Conservation (phyloP, 2,113 vertebrate genomes). For the Anser brachyrhynchus region DNA sequence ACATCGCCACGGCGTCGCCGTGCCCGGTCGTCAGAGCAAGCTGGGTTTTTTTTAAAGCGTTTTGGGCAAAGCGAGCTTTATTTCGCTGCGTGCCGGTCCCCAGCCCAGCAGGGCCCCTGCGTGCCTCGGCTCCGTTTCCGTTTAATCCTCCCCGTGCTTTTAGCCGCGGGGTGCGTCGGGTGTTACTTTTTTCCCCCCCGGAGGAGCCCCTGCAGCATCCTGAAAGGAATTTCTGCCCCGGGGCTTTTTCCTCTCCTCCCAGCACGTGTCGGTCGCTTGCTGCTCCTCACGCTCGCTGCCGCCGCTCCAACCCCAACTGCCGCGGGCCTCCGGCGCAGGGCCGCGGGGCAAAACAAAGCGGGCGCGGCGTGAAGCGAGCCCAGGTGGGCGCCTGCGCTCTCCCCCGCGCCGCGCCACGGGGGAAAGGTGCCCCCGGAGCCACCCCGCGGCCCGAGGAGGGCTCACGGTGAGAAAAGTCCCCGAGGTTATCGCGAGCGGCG, state of each 20-base stretch:
- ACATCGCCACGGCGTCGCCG: accelerated
- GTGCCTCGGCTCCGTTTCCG: accelerated
- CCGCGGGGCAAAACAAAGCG: neutral
- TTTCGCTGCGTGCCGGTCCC: accelerated
- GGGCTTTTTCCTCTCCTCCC: no score
- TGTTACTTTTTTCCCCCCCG: neutral
- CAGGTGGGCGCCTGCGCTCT: no score
- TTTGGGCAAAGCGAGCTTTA: neutral
- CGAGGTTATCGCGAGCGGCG: neutral
- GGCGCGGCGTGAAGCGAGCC: no score
- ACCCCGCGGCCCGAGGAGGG: accelerated
- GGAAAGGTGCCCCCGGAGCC: accelerated
- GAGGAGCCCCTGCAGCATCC: accelerated
- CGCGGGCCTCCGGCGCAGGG: no score
- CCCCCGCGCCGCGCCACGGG: neutral
- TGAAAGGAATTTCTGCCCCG: neutral
- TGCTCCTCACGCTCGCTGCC: neutral
- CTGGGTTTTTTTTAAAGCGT: neutral
- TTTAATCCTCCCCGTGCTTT: neutral
- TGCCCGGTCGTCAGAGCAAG: neutral
- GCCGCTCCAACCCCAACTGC: neutral
- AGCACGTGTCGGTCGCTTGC: accelerated
- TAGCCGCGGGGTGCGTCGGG: no score
- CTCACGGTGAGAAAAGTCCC: neutral
- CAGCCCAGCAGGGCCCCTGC: accelerated